A percentile compares a stretch with the other conserved stretches of the same genome.
phyloP scores from a whole-genome alignment of 1,140 invertebrate species.

The Himalopsyche phryganea region DNA sequence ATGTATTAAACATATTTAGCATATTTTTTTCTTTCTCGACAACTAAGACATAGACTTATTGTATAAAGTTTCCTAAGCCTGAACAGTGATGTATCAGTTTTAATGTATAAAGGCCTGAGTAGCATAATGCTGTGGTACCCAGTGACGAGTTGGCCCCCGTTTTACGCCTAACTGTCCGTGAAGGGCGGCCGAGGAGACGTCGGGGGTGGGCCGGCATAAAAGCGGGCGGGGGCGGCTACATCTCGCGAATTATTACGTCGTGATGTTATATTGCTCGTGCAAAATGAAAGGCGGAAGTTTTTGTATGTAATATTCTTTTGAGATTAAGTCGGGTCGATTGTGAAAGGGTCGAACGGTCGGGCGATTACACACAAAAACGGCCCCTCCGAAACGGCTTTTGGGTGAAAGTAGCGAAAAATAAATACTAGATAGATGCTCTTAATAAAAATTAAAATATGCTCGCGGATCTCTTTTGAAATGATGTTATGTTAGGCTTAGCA shows the following conservation, averaged over 20 bases:
- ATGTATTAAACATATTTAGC: no score
- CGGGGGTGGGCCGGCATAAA: not conserved
- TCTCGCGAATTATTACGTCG: conserved; percentile 31
- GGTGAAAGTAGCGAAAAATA: no score
- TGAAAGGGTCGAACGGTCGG: conserved; percentile 1
- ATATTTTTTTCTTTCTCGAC: no score
- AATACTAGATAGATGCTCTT: no score
- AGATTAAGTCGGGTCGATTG: conserved; percentile 19
- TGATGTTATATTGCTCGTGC: conserved; percentile 30
- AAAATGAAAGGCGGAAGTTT: conserved; percentile 31
- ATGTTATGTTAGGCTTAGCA: no score
- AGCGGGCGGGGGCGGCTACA: conserved; percentile 9
- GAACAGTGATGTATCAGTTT: no score
- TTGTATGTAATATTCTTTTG: conserved; percentile 28
- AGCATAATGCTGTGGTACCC: conserved; percentile 2
- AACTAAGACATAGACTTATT: no score
- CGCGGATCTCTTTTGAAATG: no score
- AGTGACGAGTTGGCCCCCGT: conserved; percentile 5
- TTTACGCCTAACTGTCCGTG: conserved; percentile 26
- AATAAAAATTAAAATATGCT: no score
- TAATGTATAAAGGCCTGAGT: no score
- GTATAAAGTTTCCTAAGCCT: no score
- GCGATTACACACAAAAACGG: not conserved
- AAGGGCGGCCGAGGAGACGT: conserved; percentile 1
- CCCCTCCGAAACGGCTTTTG: not conserved